Percentiles rank a stretch among this genome's conserved stretches.
Conservation (phyloP, 2,113 vertebrate genomes). For the Passer domesticus region DNA sequence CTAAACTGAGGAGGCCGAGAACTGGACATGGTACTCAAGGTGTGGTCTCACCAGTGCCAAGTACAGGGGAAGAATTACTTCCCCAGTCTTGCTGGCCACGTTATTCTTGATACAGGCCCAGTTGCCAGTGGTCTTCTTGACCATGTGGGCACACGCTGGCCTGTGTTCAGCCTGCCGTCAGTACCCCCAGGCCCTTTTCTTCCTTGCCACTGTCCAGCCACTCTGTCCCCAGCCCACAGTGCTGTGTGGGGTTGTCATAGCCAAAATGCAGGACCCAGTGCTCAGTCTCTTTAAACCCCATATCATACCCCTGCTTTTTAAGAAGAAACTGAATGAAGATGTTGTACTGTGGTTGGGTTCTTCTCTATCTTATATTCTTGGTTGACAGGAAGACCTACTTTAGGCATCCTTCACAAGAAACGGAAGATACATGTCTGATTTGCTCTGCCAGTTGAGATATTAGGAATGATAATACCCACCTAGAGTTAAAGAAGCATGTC, state of each 20-base stretch:
- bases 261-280: fast-evolving
- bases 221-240: background rate
- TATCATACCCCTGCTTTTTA: background rate
- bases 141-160: background rate
- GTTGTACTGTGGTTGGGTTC: background rate
- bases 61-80: background rate
- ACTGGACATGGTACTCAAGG: too few species aligned
- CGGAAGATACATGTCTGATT: background rate
- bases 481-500: background rate
- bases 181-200: background rate
- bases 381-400: background rate
- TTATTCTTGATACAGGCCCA: background rate
- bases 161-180: too few species aligned
- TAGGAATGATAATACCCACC: background rate
- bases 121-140: background rate
- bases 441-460: background rate
- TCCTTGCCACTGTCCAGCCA: background rate
- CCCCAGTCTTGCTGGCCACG: background rate
- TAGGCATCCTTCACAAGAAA: background rate
- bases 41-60: too few species aligned
- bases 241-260: fast-evolving
- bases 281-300: background rate
- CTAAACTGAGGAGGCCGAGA: background rate
- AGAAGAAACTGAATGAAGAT: background rate
- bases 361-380: background rate